Conservation (phyloP, 2,888 invertebrate species). For the Lordiphosa andalusiaca region DNA sequence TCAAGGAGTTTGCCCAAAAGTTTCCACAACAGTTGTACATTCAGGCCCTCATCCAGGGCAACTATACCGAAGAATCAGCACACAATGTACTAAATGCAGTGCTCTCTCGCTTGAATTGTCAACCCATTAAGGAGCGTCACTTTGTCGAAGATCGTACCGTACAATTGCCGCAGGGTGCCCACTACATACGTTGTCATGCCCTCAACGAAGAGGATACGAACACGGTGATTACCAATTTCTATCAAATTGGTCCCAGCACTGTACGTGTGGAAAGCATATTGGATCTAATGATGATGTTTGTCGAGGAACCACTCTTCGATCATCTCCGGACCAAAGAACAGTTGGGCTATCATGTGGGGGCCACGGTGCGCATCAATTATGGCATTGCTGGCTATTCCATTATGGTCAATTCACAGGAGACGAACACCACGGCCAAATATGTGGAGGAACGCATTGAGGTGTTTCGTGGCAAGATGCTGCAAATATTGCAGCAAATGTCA, state of each 20-base stretch:
- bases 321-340: slow-evolving; percentile 92
- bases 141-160: slow-evolving; percentile 83
- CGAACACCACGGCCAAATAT: slow-evolving; percentile 85
- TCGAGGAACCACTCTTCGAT: slow-evolving; percentile 94
- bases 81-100: slow-evolving; percentile 83
- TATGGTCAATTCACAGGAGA: slow-evolving; percentile 89
- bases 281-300: slow-evolving; percentile 90
- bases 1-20: slow-evolving; percentile 83
- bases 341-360: slow-evolving; percentile 91
- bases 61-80: slow-evolving; percentile 85
- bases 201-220: slow-evolving; percentile 89
- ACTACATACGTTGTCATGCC: slow-evolving; percentile 85
- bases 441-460: slow-evolving; percentile 87
- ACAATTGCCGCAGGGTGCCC: slow-evolving; percentile 85
- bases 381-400: slow-evolving; percentile 91
- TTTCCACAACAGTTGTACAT: slow-evolving; percentile 85
- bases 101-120: slow-evolving; percentile 82
- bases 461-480: slow-evolving; percentile 85
- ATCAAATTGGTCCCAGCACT: slow-evolving; percentile 87
- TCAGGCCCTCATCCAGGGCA: slow-evolving; percentile 90
- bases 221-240: slow-evolving; percentile 92
- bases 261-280: slow-evolving; percentile 84
- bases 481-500: slow-evolving; percentile 83
- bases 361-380: slow-evolving; percentile 86
- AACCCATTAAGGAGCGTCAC: slow-evolving; percentile 62